phyloP scores from a whole-genome alignment of 2,797 vertebrate species.

The Neostethus bicornis region DNA sequence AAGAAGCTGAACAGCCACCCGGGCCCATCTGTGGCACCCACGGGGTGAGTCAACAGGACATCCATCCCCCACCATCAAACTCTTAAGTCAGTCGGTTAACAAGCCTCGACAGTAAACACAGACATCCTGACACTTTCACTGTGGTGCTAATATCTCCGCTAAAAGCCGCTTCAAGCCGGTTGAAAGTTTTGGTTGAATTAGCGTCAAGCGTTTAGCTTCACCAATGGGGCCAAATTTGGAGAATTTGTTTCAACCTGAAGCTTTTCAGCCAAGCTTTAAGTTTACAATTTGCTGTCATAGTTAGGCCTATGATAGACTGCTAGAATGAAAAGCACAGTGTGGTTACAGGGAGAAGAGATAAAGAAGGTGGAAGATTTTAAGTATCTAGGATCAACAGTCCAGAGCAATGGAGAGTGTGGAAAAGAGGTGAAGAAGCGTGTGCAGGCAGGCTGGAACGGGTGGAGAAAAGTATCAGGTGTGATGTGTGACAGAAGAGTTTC shows the following conservation, averaged over 20 bases:
- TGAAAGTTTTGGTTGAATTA: neutral
- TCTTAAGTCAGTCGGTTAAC: conserved; percentile 47
- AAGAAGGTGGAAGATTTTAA: too few relatives aligned
- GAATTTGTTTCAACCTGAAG: neutral
- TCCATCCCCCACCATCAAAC: conserved; percentile 35
- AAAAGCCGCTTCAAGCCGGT: neutral
- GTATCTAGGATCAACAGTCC: too few relatives aligned
- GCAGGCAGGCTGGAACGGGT: too few relatives aligned
- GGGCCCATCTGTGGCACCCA: conserved; percentile 20
- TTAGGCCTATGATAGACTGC: too few relatives aligned
- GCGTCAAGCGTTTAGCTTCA: neutral
- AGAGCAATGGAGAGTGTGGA: too few relatives aligned
- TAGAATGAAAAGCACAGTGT: too few relatives aligned
- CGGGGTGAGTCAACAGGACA: conserved; percentile 57
- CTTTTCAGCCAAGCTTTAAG: neutral
- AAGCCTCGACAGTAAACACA: conserved; percentile 37
- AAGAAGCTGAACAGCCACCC: conserved; percentile 10
- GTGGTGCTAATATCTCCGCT: conserved; percentile 38
- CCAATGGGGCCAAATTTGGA: neutral
- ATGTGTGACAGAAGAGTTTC: too few relatives aligned
- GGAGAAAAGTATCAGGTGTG: too few relatives aligned
- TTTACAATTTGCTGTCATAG: neutral
- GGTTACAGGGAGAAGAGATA: too few relatives aligned
- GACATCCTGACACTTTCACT: conserved; percentile 46
- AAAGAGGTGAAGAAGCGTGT: too few relatives aligned